These are phyloP conservation scores for Maniola hyperantus DNA, from an alignment of 2,888 invertebrate species.

Conservation along the genomic window DNA sequence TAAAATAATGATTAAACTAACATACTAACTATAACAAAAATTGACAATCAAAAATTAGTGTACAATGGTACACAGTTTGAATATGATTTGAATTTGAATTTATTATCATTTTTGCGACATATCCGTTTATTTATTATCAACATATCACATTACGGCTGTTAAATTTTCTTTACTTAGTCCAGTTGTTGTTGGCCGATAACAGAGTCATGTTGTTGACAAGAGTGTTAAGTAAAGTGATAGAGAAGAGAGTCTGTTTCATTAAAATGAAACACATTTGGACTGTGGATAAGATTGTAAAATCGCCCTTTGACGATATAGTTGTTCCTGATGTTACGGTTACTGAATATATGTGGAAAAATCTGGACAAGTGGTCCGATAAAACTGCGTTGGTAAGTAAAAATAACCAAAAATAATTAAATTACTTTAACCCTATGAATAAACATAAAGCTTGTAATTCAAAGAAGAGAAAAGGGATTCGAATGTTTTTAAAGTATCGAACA, in stretches of 20 bases:
- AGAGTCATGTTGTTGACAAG: conserved; percentile 1
- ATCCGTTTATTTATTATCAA: background rate
- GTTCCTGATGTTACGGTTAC: conserved; percentile 77
- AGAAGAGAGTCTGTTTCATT: conserved; percentile 4
- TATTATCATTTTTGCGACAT: background rate
- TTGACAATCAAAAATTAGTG: too few species aligned
- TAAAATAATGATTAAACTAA: too few species aligned
- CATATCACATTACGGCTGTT: background rate
- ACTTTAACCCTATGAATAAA: too few species aligned
- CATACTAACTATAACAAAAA: too few species aligned
- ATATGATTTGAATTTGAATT: too few species aligned
- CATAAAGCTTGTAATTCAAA: too few species aligned
- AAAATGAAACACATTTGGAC: conserved; percentile 33
- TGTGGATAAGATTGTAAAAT: conserved; percentile 59
- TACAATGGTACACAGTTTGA: too few species aligned
- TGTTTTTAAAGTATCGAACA: too few species aligned
- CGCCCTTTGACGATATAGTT: conserved; percentile 68
- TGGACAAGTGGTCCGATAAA: conserved; percentile 84
- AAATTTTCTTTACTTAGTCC: background rate
- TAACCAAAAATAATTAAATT: background rate
- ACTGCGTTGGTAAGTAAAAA: conserved; percentile 71
- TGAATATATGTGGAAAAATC: conserved; percentile 82
- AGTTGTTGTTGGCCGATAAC: background rate
- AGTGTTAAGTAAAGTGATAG: conserved; percentile 6
- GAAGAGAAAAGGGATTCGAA: too few species aligned